A percentile compares a stretch with the other conserved stretches of the same genome.
Conservation (phyloP, 2,888 invertebrate species). For the Tupiocoris notatus region DNA sequence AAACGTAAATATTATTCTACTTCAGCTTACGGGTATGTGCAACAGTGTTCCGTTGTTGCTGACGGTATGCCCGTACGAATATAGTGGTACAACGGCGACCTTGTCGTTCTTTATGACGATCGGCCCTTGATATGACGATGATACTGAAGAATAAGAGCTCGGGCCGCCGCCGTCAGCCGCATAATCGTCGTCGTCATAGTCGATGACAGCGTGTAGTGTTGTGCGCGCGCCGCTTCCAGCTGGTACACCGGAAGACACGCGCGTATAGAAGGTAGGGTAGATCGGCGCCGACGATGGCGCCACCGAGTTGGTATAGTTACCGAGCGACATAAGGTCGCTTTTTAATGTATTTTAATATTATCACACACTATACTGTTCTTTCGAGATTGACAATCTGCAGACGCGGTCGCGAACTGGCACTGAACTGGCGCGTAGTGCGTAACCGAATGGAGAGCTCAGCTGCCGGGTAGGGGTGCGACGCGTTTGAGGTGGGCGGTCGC, state of each 20-base stretch:
- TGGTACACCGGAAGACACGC: slow-evolving; percentile 53
- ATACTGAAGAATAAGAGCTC: slow-evolving; percentile 68
- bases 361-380: not conserved
- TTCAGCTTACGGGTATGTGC: slow-evolving; percentile 81
- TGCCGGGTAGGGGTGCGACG: not conserved
- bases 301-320: slow-evolving; percentile 20
- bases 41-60: slow-evolving; percentile 80
- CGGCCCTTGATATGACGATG: slow-evolving; percentile 86
- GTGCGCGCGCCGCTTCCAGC: slow-evolving; percentile 56
- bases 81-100: slow-evolving; percentile 82
- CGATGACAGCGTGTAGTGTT: slow-evolving; percentile 70
- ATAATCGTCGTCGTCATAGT: slow-evolving; percentile 62
- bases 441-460: not conserved
- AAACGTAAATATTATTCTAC: too few species aligned
- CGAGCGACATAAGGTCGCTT: slow-evolving; percentile 19
- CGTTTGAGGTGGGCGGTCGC: not conserved
- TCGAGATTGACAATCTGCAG: not conserved
- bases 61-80: slow-evolving; percentile 69
- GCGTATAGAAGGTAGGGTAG: slow-evolving; percentile 51
- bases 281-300: slow-evolving; percentile 20
- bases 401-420: not conserved
- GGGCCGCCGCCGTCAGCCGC: not conserved
- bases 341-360: not conserved
- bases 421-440: not conserved
- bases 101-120: slow-evolving; percentile 76